Evolutionary conservation across 2,113 vertebrate genomes (phyloP).

Genomic region (Burhinus oedicnemus): DNA sequence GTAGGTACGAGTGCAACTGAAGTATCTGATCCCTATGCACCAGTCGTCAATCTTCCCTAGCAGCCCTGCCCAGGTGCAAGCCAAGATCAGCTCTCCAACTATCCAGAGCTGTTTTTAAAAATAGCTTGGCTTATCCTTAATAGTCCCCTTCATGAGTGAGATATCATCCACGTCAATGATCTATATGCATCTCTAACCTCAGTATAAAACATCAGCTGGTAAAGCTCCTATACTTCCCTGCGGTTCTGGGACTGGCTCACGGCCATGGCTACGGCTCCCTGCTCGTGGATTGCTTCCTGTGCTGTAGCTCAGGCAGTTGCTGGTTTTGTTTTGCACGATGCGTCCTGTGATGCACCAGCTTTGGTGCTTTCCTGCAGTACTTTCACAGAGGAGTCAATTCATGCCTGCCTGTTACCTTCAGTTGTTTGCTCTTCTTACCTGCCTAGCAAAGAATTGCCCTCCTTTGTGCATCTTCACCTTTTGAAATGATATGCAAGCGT

Average conservation of each 20-base stretch:
- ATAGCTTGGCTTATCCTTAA: neutral
- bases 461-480: neutral
- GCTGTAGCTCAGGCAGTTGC: neutral
- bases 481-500: neutral
- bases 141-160: neutral
- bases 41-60: neutral
- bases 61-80: neutral
- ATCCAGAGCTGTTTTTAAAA: neutral
- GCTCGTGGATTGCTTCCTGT: neutral
- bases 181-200: neutral
- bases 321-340: neutral
- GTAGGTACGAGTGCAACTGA: neutral
- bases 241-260: neutral
- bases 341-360: neutral
- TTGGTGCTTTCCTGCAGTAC: neutral
- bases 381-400: neutral
- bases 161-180: neutral
- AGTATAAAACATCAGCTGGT: neutral
- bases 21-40: neutral
- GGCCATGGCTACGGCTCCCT: rapidly evolving
- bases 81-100: neutral
- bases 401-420: neutral
- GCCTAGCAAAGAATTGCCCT: neutral
- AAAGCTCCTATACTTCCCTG: neutral
- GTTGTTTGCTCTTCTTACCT: neutral